phyloP scores from a whole-genome alignment of 1,140 invertebrate genomes.

The Nylanderia fulva region DNA sequence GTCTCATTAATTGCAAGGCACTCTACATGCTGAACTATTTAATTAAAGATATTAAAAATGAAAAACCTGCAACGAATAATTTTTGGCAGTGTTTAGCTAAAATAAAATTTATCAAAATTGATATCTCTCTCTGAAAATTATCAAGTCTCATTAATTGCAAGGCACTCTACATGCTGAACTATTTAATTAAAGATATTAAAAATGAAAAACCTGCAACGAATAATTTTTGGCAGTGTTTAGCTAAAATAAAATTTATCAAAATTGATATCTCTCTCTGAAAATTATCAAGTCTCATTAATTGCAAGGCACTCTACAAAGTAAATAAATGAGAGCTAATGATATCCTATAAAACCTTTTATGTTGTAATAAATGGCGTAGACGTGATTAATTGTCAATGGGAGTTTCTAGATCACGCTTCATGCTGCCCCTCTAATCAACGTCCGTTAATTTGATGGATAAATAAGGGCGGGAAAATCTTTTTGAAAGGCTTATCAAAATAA shows the following conservation, averaged over 20 bases:
- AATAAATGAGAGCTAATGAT: conserved; percentile 18
- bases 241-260: neutral
- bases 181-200: neutral
- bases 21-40: neutral
- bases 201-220: neutral
- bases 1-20: neutral
- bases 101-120: neutral
- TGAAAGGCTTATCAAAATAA: conserved; percentile 54
- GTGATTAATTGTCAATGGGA: conserved; percentile 45
- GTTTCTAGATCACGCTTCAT: conserved; percentile 1
- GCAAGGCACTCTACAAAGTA: neutral
- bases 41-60: neutral
- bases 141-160: neutral
- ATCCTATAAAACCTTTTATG: neutral
- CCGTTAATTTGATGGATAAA: conserved; percentile 59
- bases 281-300: neutral
- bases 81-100: neutral
- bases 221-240: neutral
- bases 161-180: neutral
- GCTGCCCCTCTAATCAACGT: conserved; percentile 50
- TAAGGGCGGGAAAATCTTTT: conserved; percentile 44
- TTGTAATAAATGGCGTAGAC: conserved; percentile 28
- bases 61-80: neutral
- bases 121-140: neutral
- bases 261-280: neutral